phyloP scores from a whole-genome alignment of 2,113 vertebrate species.

The Pomatorhinus ruficollis region DNA sequence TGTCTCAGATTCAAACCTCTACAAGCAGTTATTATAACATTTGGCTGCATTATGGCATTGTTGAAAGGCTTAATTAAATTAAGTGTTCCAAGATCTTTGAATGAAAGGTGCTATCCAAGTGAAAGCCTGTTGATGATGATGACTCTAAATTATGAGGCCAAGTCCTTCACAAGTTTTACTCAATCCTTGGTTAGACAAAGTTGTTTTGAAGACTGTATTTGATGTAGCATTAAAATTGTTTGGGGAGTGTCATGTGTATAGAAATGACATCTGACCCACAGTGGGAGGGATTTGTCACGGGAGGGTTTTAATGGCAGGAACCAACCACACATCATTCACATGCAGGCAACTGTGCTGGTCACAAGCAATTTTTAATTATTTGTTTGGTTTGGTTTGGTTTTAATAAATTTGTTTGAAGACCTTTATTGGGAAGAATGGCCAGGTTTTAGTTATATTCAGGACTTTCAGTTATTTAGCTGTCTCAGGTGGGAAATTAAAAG shows the following conservation, averaged over 20 bases:
- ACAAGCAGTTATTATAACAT: conserved; percentile 64
- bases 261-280: neutral
- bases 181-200: neutral
- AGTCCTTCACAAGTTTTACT: conserved; percentile 26
- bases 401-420: neutral
- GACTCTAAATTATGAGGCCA: conserved; percentile 22
- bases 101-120: conserved; percentile 66
- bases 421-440: neutral
- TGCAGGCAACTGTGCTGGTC: neutral
- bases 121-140: conserved; percentile 54
- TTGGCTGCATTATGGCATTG: conserved; percentile 57
- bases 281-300: neutral
- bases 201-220: conserved; percentile 13
- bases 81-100: conserved; percentile 59
- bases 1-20: conserved; percentile 66
- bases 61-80: conserved; percentile 70
- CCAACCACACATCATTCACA: neutral
- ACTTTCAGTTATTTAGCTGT: too few species aligned
- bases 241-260: neutral
- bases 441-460: neutral
- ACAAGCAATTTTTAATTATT: neutral
- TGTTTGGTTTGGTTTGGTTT: neutral
- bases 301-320: neutral
- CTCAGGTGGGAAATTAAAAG: neutral
- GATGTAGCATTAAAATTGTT: neutral